Percentiles rank a stretch among this genome's conserved stretches.
phyloP scores from a whole-genome alignment of 2,888 invertebrate species.

The Drosophila lacicola region DNA sequence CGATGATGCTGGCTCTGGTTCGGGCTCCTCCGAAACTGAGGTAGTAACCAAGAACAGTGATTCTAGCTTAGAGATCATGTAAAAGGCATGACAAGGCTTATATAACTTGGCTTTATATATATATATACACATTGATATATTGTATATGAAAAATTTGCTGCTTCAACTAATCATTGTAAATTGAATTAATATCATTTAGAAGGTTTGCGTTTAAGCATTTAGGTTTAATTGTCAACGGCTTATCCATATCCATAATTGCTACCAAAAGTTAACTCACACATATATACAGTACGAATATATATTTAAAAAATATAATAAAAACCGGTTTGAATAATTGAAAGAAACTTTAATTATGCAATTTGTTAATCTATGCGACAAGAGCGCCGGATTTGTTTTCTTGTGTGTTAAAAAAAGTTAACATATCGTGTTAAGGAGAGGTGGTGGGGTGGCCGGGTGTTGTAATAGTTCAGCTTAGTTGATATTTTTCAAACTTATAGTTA shows the following conservation, averaged over 20 bases:
- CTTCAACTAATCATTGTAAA: conserved; percentile 33
- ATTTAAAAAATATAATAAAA: conserved; percentile 58
- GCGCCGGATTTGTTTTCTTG: conserved; percentile 26
- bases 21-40: conserved; percentile 90
- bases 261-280: conserved; percentile 50
- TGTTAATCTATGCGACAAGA: conserved; percentile 48
- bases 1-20: conserved; percentile 88
- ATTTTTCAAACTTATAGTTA: conserved; percentile 50
- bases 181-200: conserved; percentile 29
- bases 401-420: conserved; percentile 22
- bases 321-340: conserved; percentile 68
- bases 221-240: conserved; percentile 39
- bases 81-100: conserved; percentile 79
- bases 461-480: conserved; percentile 55
- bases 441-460: conserved; percentile 25
- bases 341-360: conserved; percentile 67
- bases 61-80: conserved; percentile 91
- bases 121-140: conserved; percentile 3
- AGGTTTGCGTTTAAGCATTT: conserved; percentile 38
- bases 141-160: conserved; percentile 23
- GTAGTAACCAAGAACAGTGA: conserved; percentile 91
- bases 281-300: conserved; percentile 55
- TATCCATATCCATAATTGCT: conserved; percentile 43
- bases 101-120: conserved; percentile 21
- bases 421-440: conserved; percentile 7